A percentile compares a stretch with the other conserved stretches of the same genome.
Evolutionary conservation across 2,797 vertebrate genomes (phyloP).

Genomic region (Tamandua tetradactyla): DNA sequence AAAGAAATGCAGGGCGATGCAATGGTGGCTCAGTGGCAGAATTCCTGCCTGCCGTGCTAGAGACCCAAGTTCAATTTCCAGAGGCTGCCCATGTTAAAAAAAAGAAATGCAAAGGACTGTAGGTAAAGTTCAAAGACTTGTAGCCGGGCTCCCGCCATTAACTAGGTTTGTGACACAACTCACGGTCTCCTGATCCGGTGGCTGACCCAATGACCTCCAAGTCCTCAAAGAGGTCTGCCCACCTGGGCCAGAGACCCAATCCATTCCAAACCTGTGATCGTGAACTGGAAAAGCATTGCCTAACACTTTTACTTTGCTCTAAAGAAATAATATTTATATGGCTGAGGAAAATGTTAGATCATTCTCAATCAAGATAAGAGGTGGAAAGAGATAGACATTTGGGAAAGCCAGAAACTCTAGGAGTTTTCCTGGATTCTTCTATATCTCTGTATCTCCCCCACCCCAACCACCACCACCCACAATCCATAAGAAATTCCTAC

Average conservation of each 20-base stretch:
- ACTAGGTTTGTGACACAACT: background rate
- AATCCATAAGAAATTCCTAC: background rate
- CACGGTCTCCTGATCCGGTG: background rate
- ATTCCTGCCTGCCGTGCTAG: too few relatives aligned
- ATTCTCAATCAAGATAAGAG: background rate
- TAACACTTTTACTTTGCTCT: too few relatives aligned
- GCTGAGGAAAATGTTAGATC: background rate
- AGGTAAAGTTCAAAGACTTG: background rate
- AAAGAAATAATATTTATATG: background rate
- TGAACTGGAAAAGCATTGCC: background rate
- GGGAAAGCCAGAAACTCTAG: background rate
- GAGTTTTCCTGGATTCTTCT: background rate
- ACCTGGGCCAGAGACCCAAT: background rate
- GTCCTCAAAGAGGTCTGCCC: background rate
- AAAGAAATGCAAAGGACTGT: background rate
- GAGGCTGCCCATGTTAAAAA: too few relatives aligned
- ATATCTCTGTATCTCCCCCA: background rate
- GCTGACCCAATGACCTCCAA: background rate
- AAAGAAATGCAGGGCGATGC: too few relatives aligned
- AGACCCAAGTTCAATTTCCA: too few relatives aligned
- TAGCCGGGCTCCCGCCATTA: background rate
- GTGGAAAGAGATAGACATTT: background rate
- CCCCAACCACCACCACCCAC: background rate
- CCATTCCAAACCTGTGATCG: rapidly evolving
- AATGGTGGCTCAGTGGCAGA: too few relatives aligned